Base-by-base conservation (phyloP, 2,888 invertebrate species). In the Fabriciana adippe region DNA sequence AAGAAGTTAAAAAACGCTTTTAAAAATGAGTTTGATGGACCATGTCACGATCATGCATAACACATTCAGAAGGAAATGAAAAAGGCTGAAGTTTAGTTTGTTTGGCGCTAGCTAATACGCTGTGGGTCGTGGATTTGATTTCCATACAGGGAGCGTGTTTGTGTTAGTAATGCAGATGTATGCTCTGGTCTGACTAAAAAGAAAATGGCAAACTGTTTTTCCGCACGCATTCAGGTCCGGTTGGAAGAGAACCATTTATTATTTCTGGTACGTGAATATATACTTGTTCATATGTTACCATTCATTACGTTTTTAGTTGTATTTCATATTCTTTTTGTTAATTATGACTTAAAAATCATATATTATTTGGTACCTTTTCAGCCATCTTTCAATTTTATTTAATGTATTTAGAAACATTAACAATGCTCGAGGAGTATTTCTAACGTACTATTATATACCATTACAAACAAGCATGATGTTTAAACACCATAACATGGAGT, bases 401-500 rank as follows among this genome's bases (percentile, higher is more conserved):
- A 57, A 21, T 57, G 47, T 59, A 47, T n/a, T n/a, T 16, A 59
- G 31, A 59, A 48, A 48, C 31, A 2, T 57, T 47, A 11, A 41
- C 35, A 41, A 41, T 15, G 26, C 48, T 59, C 2, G 41, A 14
- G 21, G 16, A 55, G 35, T 66, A 55, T 66, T 60, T 50, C 61
- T 61, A 61, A 61, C 18, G 51, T 41, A 21, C n/a, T n/a, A 63
- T 16, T n/a, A 63, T 16, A 55, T 47, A 41, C 35, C 48, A 66
- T 15, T 41, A 50, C 60, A 55, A 66, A 61, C 35, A 55, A 66
- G 64, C 41, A 55, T 64, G 64, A 55, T 56, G 64, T 47, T 55
- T 74, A 75, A 75, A 74, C 75, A 72, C 70, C 76, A 77, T 78
- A 79, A 80, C 78, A 76, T 72, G 73, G 73, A 73, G 73, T 75